A percentile compares a stretch with the other conserved stretches of the same genome.
Evolutionary conservation across 2,113 vertebrate genomes (phyloP).

Genomic region (Castor canadensis): DNA sequence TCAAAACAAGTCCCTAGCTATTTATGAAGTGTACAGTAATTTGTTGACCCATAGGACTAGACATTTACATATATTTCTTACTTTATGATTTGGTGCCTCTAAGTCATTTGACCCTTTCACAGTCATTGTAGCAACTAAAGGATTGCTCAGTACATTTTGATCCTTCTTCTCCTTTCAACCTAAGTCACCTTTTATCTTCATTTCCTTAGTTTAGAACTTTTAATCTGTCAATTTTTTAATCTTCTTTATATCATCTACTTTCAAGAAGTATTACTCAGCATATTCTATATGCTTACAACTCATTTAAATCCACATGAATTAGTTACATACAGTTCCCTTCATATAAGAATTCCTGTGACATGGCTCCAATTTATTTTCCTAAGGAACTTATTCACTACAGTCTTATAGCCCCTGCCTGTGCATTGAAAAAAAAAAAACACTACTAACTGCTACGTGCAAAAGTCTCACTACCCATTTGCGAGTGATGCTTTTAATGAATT

Average conservation of each 20-base stretch:
- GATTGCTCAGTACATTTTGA: neutral
- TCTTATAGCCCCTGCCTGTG: neutral
- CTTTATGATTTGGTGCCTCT: neutral
- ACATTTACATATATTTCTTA: neutral
- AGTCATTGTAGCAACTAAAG: neutral
- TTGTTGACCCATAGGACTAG: neutral
- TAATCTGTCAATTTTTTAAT: neutral
- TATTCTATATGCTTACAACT: neutral
- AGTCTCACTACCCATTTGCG: neutral
- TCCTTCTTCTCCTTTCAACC: neutral
- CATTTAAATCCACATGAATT: neutral
- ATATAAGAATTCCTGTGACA: neutral
- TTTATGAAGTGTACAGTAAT: neutral
- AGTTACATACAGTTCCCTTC: neutral
- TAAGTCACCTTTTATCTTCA: neutral
- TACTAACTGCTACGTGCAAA: neutral
- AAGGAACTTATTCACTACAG: neutral
- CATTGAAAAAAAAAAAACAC: neutral
- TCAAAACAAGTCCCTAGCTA: neutral
- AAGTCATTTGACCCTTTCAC: neutral
- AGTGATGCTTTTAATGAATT: neutral
- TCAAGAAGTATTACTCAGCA: neutral
- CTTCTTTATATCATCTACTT: neutral
- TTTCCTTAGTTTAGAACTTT: neutral
- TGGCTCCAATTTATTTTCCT: neutral